Evolutionary conservation across 64 coral and sea anemone species (phyloP).

Genomic region (Montipora efflorescens): DNA sequence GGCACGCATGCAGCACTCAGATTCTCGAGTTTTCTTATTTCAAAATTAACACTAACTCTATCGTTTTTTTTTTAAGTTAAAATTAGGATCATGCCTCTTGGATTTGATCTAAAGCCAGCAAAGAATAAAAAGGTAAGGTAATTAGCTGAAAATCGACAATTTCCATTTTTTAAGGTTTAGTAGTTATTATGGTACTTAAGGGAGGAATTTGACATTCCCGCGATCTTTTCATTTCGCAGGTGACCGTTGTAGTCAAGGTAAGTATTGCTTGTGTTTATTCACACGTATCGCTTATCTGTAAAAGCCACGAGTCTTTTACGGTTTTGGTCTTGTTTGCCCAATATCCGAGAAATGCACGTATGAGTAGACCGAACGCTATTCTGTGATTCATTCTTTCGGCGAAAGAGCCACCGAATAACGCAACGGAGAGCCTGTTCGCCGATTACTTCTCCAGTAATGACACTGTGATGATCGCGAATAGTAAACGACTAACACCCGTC

Average conservation of each 20-base stretch:
- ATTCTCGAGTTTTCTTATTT: neutral
- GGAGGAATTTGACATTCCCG: neutral
- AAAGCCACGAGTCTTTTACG: neutral
- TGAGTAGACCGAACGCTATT: too few species aligned
- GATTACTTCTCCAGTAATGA: too few species aligned
- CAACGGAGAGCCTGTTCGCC: too few species aligned
- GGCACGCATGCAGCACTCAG: too few species aligned
- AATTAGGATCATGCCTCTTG: slow-evolving; percentile 79
- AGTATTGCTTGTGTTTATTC: neutral
- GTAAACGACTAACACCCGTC: too few species aligned
- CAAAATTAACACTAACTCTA: neutral
- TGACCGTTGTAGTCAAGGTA: slow-evolving; percentile 81
- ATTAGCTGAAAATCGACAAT: too few species aligned
- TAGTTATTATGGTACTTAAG: neutral
- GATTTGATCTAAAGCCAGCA: slow-evolving; percentile 69
- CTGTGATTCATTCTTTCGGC: too few species aligned
- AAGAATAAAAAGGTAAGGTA: slow-evolving; percentile 62
- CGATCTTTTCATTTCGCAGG: slow-evolving; percentile 48
- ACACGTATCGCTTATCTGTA: neutral
- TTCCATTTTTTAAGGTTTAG: too few species aligned
- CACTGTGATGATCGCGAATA: too few species aligned
- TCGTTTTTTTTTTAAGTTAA: slow-evolving; percentile 55
- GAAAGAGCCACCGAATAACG: too few species aligned
- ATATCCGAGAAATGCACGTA: too few species aligned
- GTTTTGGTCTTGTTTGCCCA: neutral